Evolutionary conservation across 2,113 vertebrate species (phyloP).

Genomic region (Phaethornis superciliosus): DNA sequence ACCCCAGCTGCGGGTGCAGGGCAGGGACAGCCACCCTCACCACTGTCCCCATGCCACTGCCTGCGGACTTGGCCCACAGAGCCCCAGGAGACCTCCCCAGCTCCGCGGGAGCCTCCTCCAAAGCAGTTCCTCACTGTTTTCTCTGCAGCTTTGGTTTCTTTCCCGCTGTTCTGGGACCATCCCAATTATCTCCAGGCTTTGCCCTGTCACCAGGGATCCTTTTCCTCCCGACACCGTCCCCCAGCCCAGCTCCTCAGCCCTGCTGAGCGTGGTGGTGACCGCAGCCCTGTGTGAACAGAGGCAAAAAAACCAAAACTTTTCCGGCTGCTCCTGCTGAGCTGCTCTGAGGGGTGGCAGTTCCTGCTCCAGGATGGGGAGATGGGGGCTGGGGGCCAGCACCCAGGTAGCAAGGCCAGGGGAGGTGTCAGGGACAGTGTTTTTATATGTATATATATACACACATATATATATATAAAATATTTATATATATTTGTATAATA

Average conservation of each 20-base stretch:
- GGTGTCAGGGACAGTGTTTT: rapidly evolving
- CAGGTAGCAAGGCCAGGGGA: rapidly evolving
- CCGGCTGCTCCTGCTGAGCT: neutral
- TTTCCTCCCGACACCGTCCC: neutral
- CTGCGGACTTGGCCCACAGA: neutral
- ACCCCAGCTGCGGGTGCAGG: too few species aligned
- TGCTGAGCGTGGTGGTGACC: rapidly evolving
- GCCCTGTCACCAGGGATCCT: neutral
- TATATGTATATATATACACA: too few species aligned
- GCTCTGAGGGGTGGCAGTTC: neutral
- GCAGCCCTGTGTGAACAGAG: rapidly evolving
- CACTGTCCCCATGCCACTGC: rapidly evolving
- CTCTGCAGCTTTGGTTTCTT: neutral
- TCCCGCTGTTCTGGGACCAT: neutral
- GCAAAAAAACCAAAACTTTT: neutral
- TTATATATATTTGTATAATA: too few species aligned
- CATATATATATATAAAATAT: too few species aligned
- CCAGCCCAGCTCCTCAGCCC: neutral
- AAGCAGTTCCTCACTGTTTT: neutral
- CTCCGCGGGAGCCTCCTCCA: neutral
- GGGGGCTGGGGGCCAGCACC: rapidly evolving
- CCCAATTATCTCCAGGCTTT: neutral
- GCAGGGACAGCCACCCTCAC: neutral
- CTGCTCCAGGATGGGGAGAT: neutral
- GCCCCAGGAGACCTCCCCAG: neutral